Percentiles rank a stretch among this genome's conserved stretches.
Evolutionary conservation across 2,797 vertebrate species (phyloP).

Genomic region (Spinus olivaceus): DNA sequence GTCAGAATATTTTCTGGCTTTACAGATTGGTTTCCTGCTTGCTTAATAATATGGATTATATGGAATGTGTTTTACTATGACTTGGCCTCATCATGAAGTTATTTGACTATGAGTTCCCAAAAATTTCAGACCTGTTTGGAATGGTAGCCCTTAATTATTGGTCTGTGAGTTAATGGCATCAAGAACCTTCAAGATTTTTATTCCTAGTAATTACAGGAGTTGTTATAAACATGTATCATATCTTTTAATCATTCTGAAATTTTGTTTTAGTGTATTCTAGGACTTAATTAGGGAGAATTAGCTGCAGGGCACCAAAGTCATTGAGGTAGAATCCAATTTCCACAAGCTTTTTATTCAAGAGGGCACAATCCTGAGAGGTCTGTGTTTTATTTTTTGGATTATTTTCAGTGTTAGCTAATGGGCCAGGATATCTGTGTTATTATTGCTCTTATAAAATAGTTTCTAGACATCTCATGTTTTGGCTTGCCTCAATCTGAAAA

Average conservation of each 20-base stretch:
- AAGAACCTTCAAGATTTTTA: background rate
- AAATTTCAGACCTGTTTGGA: background rate
- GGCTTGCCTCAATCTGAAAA: slow-evolving; percentile 37
- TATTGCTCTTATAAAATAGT: background rate
- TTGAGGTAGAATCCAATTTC: slow-evolving; percentile 29
- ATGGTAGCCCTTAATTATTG: background rate
- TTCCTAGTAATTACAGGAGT: background rate
- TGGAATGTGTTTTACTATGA: background rate
- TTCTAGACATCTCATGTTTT: slow-evolving; percentile 32
- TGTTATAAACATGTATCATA: background rate
- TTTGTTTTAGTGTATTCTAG: slow-evolving; percentile 14
- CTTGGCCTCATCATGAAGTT: background rate
- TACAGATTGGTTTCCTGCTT: background rate
- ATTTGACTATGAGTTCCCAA: background rate
- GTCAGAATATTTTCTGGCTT: background rate
- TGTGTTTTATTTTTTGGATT: background rate
- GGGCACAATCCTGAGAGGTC: background rate
- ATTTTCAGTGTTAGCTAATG: background rate
- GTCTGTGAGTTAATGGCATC: slow-evolving; percentile 6
- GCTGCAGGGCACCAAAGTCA: slow-evolving; percentile 15
- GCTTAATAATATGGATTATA: background rate
- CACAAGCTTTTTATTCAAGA: background rate
- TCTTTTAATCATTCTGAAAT: slow-evolving; percentile 36
- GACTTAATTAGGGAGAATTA: slow-evolving; percentile 32
- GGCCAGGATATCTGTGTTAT: background rate